Evolutionary conservation across 2,113 vertebrate species (phyloP).

Genomic region (Pionites leucogaster): DNA sequence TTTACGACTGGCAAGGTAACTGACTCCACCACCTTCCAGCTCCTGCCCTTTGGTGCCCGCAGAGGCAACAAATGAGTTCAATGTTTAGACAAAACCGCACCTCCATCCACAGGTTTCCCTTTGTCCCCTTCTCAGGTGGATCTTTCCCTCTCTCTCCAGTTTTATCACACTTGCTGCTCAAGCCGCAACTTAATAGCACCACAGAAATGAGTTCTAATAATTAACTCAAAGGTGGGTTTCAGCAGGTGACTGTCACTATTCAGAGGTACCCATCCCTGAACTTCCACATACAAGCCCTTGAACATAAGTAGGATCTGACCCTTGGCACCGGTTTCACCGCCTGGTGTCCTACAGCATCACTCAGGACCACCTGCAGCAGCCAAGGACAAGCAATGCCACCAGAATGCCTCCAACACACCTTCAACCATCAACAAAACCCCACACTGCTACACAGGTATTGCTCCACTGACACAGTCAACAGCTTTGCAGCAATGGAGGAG

Average conservation of each 20-base stretch:
- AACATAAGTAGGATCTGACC: background rate
- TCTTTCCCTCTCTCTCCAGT: background rate
- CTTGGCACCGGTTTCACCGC: rapidly evolving
- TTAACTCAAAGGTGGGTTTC: rapidly evolving
- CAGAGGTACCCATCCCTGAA: background rate
- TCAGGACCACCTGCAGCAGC: background rate
- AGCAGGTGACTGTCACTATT: background rate
- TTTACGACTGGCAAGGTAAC: conserved; percentile 64
- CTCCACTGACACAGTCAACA: background rate
- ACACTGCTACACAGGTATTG: background rate
- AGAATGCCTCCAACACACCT: background rate
- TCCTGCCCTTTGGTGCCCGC: conserved; percentile 38
- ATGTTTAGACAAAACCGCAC: background rate
- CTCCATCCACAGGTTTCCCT: background rate
- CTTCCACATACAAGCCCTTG: background rate
- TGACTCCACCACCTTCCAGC: conserved; percentile 41
- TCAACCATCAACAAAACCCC: background rate
- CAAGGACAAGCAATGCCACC: background rate
- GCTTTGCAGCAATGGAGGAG: background rate
- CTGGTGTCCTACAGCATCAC: background rate
- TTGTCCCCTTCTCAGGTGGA: background rate
- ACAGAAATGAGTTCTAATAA: background rate
- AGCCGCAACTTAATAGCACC: background rate
- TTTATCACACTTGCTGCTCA: background rate
- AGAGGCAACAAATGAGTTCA: background rate